These are phyloP conservation scores for Halcyon badia DNA, from an alignment of 2,797 vertebrate species.

Conservation along the genomic window DNA sequence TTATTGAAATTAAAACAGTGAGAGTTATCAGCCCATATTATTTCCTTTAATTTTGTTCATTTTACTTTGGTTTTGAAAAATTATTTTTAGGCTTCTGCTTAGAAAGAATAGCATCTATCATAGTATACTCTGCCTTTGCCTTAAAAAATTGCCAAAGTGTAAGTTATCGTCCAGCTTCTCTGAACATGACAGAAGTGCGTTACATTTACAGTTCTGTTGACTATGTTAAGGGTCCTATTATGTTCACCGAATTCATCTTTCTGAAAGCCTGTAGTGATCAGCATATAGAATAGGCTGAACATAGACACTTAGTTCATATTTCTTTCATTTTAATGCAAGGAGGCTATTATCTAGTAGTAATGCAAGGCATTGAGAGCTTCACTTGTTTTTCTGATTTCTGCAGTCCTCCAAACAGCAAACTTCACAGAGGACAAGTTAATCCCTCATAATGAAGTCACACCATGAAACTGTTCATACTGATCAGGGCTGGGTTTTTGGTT, in stretches of 20 bases:
- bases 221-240: slow-evolving; percentile 50
- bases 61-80: neutral
- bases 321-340: slow-evolving; percentile 63
- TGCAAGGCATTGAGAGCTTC: neutral
- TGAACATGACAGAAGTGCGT: slow-evolving; percentile 57
- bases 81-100: slow-evolving; percentile 8
- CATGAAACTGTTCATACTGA: slow-evolving; percentile 59
- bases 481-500: neutral
- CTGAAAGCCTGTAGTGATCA: slow-evolving; percentile 50
- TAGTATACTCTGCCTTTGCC: neutral
- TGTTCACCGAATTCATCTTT: slow-evolving; percentile 63
- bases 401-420: slow-evolving; percentile 39
- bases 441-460: slow-evolving; percentile 67
- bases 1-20: neutral
- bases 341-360: slow-evolving; percentile 49
- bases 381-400: slow-evolving; percentile 53
- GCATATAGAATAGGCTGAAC: slow-evolving; percentile 25
- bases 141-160: slow-evolving; percentile 23
- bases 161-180: slow-evolving; percentile 54
- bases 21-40: neutral
- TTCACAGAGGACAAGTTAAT: slow-evolving; percentile 64
- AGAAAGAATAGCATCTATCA: slow-evolving; percentile 12
- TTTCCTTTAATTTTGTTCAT: neutral
- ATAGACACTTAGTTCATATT: slow-evolving; percentile 31
- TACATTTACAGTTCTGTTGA: slow-evolving; percentile 50